Conservation (phyloP, 1,140 invertebrate species). For the Palaemon carinicauda region DNA sequence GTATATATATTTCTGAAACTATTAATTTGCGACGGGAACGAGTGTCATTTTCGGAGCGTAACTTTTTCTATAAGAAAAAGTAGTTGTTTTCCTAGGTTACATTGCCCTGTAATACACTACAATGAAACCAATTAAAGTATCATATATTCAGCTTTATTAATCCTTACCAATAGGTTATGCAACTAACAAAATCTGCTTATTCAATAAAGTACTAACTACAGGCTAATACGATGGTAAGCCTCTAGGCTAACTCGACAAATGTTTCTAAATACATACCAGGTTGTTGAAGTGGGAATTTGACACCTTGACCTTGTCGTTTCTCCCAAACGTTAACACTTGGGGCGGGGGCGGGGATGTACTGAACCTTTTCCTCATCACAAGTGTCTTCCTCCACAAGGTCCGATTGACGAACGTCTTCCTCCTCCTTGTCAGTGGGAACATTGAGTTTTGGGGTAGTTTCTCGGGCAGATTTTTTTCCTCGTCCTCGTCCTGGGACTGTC, state of each 20-base stretch:
- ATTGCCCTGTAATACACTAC: too few relatives aligned
- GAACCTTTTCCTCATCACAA: slow-evolving; percentile 25
- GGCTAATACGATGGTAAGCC: too few relatives aligned
- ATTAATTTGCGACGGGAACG: too few relatives aligned
- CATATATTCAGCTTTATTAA: too few relatives aligned
- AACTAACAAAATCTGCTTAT: too few relatives aligned
- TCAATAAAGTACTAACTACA: too few relatives aligned
- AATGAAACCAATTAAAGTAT: too few relatives aligned
- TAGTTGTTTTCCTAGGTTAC: too few relatives aligned
- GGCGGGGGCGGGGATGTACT: slow-evolving; percentile 36
- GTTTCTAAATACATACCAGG: neutral
- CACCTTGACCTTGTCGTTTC: slow-evolving; percentile 36
- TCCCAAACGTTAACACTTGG: slow-evolving; percentile 44
- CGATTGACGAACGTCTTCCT: neutral
- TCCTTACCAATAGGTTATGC: too few relatives aligned
- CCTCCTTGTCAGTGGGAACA: neutral
- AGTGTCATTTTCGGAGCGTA: too few relatives aligned
- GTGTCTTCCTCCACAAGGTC: neutral
- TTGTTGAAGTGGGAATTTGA: neutral
- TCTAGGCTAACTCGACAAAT: neutral
- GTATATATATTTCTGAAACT: too few relatives aligned
- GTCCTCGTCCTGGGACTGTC: neutral
- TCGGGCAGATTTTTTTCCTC: slow-evolving; percentile 5
- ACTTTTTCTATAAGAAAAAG: too few relatives aligned
- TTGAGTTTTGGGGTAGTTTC: neutral